Conservation (phyloP, 2,113 vertebrate genomes). For the Glaucomys volans region DNA sequence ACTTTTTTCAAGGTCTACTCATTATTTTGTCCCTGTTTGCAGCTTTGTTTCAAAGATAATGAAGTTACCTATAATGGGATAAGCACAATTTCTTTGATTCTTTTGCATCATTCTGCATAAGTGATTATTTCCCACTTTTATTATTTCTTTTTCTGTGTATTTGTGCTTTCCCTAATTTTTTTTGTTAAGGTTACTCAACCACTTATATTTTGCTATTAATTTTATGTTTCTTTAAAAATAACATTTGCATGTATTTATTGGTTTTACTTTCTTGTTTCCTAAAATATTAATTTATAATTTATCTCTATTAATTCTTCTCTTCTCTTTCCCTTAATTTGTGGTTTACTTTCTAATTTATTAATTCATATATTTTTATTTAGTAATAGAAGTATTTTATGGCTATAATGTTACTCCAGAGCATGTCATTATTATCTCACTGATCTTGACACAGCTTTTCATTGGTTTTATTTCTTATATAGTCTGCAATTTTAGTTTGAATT, state of each 20-base stretch:
- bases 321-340: neutral
- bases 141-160: constrained; percentile 5
- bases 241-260: neutral
- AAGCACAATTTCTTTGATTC: neutral
- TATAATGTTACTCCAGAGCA: neutral
- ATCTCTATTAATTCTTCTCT: neutral
- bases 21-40: neutral
- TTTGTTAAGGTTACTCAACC: neutral
- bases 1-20: neutral
- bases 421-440: neutral
- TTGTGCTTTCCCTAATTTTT: neutral
- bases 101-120: neutral
- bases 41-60: neutral
- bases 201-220: neutral
- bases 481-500: constrained; percentile 39
- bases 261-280: constrained; percentile 3
- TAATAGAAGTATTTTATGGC: neutral
- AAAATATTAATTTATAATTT: constrained; percentile 21
- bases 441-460: neutral
- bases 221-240: neutral
- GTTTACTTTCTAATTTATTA: constrained; percentile 13
- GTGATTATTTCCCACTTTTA: neutral
- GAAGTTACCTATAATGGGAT: neutral
- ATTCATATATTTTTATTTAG: neutral
- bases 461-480: neutral